Conservation (phyloP, 1,140 invertebrate genomes). For the Drosophila setifemur region DNA sequence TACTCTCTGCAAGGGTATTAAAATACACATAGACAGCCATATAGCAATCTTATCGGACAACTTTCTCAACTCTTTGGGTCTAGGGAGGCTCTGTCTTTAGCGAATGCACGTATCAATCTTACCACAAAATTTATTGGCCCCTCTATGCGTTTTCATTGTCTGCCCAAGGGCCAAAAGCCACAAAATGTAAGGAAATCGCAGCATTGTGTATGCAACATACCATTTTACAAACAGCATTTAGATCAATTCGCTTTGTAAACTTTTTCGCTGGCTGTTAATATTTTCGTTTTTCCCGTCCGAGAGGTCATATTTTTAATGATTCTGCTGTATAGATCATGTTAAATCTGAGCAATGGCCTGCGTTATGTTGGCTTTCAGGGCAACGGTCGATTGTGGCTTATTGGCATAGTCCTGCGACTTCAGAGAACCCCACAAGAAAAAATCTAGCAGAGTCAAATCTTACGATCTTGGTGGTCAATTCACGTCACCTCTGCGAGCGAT, state of each 20-base stretch:
- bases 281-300: not conserved
- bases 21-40: constrained; percentile 18
- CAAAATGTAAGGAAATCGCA: constrained; percentile 22
- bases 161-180: constrained; percentile 52
- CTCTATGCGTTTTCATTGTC: constrained; percentile 64
- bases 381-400: too few species aligned
- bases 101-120: constrained; percentile 55
- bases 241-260: constrained; percentile 51
- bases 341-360: too few species aligned
- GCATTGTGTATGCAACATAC: constrained; percentile 57
- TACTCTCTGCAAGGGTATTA: too few species aligned
- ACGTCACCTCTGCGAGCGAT: too few species aligned
- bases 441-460: too few species aligned
- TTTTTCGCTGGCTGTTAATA: constrained; percentile 51
- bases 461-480: too few species aligned
- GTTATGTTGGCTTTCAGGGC: too few species aligned
- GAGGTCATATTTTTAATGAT: too few species aligned
- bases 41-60: constrained; percentile 28
- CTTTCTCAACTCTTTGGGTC: constrained; percentile 52
- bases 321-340: too few species aligned
- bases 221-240: constrained; percentile 61
- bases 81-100: constrained; percentile 15
- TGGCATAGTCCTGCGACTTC: too few species aligned
- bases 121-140: constrained; percentile 61
- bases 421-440: too few species aligned